These are phyloP conservation scores for Cephus spinipes DNA, from an alignment of 2,888 invertebrate species.

Conservation along the genomic window DNA sequence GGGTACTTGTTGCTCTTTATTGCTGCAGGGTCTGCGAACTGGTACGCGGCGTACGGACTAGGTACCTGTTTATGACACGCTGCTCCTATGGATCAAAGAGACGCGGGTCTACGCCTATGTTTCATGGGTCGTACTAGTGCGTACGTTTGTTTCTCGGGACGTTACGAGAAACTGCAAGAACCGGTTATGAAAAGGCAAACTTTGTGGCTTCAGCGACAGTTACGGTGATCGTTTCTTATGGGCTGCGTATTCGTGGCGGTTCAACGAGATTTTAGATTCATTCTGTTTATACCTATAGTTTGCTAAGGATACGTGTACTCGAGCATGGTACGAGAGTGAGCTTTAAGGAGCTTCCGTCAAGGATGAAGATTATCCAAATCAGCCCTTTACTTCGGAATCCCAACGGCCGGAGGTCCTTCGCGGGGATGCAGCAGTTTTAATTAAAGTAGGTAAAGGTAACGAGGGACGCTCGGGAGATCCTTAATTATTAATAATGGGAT, in stretches of 20 bases:
- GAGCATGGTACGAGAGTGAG: not conserved
- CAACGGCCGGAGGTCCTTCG: not conserved
- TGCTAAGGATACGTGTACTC: not conserved
- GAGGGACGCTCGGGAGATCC: not conserved
- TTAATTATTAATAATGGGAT: not conserved
- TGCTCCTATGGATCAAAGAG: not conserved
- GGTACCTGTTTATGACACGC: not conserved
- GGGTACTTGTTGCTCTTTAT: not conserved
- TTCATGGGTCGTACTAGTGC: not conserved
- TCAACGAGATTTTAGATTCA: not conserved
- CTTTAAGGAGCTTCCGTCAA: not conserved
- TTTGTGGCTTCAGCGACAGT: not conserved
- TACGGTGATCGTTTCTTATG: not conserved
- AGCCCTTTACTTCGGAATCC: not conserved
- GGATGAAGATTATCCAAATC: not conserved
- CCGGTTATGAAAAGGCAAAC: not conserved
- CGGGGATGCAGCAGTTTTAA: not conserved
- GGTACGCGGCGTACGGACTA: not conserved
- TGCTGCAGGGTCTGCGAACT: not conserved
- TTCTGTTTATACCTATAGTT: not conserved
- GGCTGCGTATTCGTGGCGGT: not conserved
- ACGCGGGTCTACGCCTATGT: not conserved
- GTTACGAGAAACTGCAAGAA: not conserved
- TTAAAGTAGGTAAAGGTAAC: not conserved
- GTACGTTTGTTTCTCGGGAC: not conserved